Conservation (phyloP, 2,113 vertebrate species). For the Silurus meridionalis region DNA sequence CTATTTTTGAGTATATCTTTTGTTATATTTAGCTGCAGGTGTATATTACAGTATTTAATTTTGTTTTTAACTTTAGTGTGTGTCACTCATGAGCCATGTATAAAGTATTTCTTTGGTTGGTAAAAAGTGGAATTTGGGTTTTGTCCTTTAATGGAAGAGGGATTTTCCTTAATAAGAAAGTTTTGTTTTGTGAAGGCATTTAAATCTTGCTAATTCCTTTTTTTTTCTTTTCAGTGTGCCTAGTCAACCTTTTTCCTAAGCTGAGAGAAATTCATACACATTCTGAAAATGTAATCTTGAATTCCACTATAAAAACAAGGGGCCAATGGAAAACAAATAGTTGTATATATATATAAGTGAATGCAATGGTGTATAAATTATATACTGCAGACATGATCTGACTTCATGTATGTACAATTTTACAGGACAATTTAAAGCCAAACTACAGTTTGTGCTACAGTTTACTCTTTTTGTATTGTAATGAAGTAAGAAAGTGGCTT, state of each 20-base stretch:
- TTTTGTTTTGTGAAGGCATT: slow-evolving; percentile 37
- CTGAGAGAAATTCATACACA: neutral
- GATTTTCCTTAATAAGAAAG: slow-evolving; percentile 57
- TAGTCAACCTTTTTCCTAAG: neutral
- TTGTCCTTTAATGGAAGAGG: slow-evolving; percentile 49
- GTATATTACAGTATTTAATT: neutral
- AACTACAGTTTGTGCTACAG: neutral
- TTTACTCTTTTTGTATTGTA: slow-evolving; percentile 14
- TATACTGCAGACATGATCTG: neutral
- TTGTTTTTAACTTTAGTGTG: slow-evolving; percentile 36
- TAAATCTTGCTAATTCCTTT: slow-evolving; percentile 9
- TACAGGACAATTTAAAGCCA: neutral
- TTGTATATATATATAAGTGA: neutral
- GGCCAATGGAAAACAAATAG: neutral
- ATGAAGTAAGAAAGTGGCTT: neutral
- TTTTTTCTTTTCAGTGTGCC: slow-evolving; percentile 8
- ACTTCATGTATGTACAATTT: neutral
- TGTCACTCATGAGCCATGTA: slow-evolving; percentile 42
- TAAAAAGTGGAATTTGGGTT: slow-evolving; percentile 6
- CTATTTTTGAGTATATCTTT: slow-evolving; percentile 23
- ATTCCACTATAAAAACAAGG: neutral
- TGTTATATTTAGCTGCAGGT: neutral
- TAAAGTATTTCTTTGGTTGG: slow-evolving; percentile 17
- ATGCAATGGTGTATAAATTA: slow-evolving; percentile 16
- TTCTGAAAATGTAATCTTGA: slow-evolving; percentile 24